Evolutionary conservation across 2,113 vertebrate species (phyloP).

Genomic region (Cranoglanis bouderius): DNA sequence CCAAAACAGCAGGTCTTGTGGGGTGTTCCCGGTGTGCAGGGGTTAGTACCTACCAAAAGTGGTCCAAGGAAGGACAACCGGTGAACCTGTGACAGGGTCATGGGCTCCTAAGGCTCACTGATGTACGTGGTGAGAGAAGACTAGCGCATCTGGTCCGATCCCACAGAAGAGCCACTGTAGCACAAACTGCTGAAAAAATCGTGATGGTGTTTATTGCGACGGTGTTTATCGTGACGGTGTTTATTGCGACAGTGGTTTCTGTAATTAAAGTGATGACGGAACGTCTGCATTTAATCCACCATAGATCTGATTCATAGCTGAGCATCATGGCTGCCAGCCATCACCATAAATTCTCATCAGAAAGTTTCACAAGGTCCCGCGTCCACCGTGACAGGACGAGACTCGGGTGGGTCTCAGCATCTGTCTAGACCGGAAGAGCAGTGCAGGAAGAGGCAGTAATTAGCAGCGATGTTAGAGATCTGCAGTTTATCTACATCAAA

Average conservation of each 20-base stretch:
- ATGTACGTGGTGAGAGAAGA: too few relatives aligned
- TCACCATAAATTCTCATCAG: neutral
- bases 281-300: neutral
- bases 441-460: slow-evolving; percentile 67
- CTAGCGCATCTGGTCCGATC: too few relatives aligned
- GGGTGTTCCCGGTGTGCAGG: too few relatives aligned
- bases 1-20: too few relatives aligned
- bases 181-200: too few relatives aligned
- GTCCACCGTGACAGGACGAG: neutral
- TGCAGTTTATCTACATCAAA: slow-evolving; percentile 71
- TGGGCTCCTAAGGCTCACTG: too few relatives aligned
- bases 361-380: neutral
- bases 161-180: too few relatives aligned
- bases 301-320: neutral
- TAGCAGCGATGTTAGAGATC: slow-evolving; percentile 73
- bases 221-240: too few relatives aligned
- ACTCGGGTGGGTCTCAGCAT: slow-evolving; percentile 15
- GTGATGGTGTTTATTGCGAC: neutral
- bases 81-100: too few relatives aligned
- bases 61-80: too few relatives aligned
- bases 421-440: slow-evolving; percentile 73
- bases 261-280: neutral
- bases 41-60: too few relatives aligned
- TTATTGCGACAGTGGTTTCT: neutral
- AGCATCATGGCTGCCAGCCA: neutral